A percentile compares a stretch with the other conserved stretches of the same genome.
phyloP scores from a whole-genome alignment of 1,140 invertebrate genomes.

The Teleogryllus occipitalis region DNA sequence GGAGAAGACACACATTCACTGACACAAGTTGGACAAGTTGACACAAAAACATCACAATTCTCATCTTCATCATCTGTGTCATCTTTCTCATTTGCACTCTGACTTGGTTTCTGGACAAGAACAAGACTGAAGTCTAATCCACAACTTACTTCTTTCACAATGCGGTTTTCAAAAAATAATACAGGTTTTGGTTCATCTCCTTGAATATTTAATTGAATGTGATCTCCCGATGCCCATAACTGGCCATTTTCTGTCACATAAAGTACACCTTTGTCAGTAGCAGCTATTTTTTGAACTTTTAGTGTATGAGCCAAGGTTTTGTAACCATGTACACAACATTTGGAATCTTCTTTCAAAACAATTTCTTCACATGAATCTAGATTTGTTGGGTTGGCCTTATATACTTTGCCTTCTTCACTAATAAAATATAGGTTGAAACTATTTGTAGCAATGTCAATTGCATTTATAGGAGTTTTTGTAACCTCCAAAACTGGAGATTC shows the following conservation, averaged over 20 bases:
- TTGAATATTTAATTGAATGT: constrained; percentile 58
- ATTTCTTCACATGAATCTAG: constrained; percentile 50
- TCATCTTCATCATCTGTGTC: constrained; percentile 54
- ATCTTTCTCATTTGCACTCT: constrained; percentile 38
- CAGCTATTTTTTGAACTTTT: constrained; percentile 51
- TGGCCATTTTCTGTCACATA: constrained; percentile 59
- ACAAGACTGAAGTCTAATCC: constrained; percentile 60
- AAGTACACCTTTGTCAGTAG: constrained; percentile 49
- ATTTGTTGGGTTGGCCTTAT: constrained; percentile 44
- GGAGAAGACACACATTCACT: constrained; percentile 39
- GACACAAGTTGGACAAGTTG: constrained; percentile 47
- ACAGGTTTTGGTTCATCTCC: constrained; percentile 51
- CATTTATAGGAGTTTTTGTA: constrained; percentile 35
- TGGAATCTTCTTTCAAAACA: constrained; percentile 51
- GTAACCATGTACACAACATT: constrained; percentile 53
- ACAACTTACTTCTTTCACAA: constrained; percentile 49
- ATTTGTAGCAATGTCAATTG: constrained; percentile 52
- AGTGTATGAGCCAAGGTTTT: constrained; percentile 50
- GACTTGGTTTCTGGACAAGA: constrained; percentile 50
- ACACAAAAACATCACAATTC: constrained; percentile 51
- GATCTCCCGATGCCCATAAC: constrained; percentile 63
- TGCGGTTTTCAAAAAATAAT: constrained; percentile 55
- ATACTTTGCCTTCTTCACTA: constrained; percentile 49
- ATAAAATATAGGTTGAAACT: constrained; percentile 51
- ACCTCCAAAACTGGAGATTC: constrained; percentile 15